Percentiles rank a stretch among this genome's conserved stretches.
These are phyloP conservation scores for Drepana arcuata DNA, from an alignment of 1,140 invertebrate genomes.

Conservation along the genomic window DNA sequence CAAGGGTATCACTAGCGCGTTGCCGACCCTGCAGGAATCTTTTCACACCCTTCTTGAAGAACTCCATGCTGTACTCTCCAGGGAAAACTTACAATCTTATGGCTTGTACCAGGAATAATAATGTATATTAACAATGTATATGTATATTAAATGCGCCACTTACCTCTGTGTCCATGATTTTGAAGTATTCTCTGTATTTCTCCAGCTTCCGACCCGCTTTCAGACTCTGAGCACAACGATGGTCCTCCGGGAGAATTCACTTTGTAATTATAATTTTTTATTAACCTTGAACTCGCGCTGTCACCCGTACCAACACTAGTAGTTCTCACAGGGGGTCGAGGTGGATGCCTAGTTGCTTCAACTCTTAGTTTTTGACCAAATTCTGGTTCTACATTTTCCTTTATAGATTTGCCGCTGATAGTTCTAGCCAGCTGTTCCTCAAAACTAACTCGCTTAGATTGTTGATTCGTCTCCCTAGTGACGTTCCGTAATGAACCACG, in stretches of 20 bases:
- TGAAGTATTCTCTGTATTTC: conserved; percentile 77
- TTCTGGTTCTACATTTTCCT: background rate
- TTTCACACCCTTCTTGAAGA: no score
- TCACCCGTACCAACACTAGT: conserved; percentile 36
- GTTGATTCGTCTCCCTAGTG: conserved; percentile 12
- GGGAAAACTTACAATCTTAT: no score
- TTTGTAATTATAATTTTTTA: no score
- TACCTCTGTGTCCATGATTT: conserved; percentile 51
- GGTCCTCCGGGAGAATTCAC: background rate
- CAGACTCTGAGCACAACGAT: conserved; percentile 68
- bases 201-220: conserved; percentile 77
- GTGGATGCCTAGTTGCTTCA: conserved; percentile 19
- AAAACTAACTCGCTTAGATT: conserved; percentile 41
- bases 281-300: no score
- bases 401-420: conserved; percentile 1
- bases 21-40: no score
- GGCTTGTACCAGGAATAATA: no score
- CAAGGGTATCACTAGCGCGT: no score
- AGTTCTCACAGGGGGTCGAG: conserved; percentile 35
- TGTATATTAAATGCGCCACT: no score
- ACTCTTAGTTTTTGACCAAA: conserved; percentile 4
- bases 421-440: conserved; percentile 25
- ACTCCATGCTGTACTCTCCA: no score
- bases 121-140: no score
- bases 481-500: conserved; percentile 20